phyloP scores from a whole-genome alignment of 2,113 vertebrate species.

The Tautogolabrus adspersus region DNA sequence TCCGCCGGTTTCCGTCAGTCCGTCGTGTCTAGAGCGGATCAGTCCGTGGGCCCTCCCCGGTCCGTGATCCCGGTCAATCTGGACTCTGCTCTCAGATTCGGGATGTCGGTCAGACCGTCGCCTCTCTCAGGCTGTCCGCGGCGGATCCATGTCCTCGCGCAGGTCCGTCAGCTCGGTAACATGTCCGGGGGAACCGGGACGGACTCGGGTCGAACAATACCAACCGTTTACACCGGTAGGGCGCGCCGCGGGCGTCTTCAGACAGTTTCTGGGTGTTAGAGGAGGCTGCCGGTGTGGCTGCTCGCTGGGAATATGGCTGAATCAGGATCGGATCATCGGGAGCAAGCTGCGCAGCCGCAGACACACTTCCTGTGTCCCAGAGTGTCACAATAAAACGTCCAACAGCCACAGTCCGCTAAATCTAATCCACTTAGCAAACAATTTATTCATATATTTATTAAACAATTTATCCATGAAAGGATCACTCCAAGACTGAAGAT shows the following conservation, averaged over 20 bases:
- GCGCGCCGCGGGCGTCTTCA: background rate
- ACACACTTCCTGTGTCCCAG: constrained; percentile 18
- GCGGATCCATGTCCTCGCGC: constrained; percentile 63
- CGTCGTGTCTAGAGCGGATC: constrained; percentile 32
- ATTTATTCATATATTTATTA: too few relatives aligned
- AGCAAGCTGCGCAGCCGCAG: background rate
- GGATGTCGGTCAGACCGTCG: constrained; percentile 70
- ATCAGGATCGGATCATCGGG: constrained; percentile 40
- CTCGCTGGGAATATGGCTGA: constrained; percentile 71
- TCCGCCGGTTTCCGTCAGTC: constrained; percentile 25
- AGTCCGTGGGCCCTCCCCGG: constrained; percentile 26
- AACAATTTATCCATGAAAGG: too few relatives aligned
- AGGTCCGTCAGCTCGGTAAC: constrained; percentile 21
- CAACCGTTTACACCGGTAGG: background rate
- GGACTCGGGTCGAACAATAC: background rate
- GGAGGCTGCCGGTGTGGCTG: constrained; percentile 56
- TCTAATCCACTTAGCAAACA: background rate
- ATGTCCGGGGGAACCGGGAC: constrained; percentile 15
- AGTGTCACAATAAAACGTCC: constrained; percentile 59
- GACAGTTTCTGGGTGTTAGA: background rate
- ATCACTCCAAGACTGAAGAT: too few relatives aligned
- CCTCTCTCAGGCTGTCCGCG: constrained; percentile 62
- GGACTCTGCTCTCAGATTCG: constrained; percentile 70
- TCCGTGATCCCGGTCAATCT: constrained; percentile 75
- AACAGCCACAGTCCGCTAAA: too few relatives aligned